Conservation (phyloP, 1,140 invertebrate genomes). For the Psix sp. region DNA sequence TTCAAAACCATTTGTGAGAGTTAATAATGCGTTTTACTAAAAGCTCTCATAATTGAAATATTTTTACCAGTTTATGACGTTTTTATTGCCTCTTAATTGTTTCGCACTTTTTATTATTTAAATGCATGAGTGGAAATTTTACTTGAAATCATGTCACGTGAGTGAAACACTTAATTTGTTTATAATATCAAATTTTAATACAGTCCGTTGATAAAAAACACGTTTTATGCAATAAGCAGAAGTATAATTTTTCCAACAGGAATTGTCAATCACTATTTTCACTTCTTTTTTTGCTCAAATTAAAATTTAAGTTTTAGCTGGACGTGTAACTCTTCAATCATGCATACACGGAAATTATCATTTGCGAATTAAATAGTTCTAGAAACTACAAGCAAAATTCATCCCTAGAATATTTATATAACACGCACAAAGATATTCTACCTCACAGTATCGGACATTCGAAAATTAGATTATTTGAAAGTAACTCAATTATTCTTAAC, state of each 20-base stretch:
- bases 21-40: too few species aligned
- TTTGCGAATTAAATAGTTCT: not conserved
- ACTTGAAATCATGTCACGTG: too few species aligned
- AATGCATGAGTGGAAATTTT: too few species aligned
- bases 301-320: not conserved
- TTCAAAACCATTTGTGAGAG: too few species aligned
- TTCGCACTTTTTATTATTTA: too few species aligned
- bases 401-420: conserved; percentile 3
- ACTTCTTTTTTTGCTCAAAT: not conserved
- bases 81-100: too few species aligned
- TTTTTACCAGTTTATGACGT: too few species aligned
- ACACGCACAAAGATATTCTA: conserved; percentile 1
- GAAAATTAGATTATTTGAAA: conserved; percentile 4
- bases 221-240: not conserved
- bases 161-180: too few species aligned
- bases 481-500: not conserved
- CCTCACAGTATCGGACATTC: not conserved
- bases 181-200: too few species aligned
- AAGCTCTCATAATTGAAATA: too few species aligned
- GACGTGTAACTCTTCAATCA: not conserved
- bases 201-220: too few species aligned
- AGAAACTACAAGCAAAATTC: conserved; percentile 3
- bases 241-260: not conserved
- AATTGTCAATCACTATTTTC: not conserved
- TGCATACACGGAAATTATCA: not conserved